Percentiles rank a stretch among this genome's conserved stretches.
Conservation (phyloP, 2,888 invertebrate genomes). For the Spatulosminthurus flaviceps region DNA sequence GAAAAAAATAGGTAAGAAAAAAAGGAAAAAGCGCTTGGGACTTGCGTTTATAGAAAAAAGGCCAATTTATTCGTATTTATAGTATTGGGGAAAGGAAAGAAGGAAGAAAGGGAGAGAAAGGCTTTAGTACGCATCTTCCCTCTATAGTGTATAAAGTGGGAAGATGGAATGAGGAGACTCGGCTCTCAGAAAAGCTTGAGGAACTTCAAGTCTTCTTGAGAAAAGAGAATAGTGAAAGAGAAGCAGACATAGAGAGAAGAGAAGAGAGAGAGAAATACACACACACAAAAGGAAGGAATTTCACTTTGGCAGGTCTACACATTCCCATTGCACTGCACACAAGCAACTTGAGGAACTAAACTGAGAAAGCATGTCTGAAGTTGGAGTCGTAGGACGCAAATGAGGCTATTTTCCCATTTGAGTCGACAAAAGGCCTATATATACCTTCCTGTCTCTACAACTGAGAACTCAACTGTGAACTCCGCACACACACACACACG, state of each 20-base stretch:
- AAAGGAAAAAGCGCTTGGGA: neutral
- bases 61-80: constrained; percentile 40
- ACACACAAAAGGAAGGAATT: constrained; percentile 44
- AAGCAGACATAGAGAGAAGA: neutral
- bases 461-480: constrained; percentile 37
- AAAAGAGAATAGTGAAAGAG: neutral
- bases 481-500: neutral
- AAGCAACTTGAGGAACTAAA: constrained; percentile 8
- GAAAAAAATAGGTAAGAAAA: neutral
- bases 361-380: neutral
- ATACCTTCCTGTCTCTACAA: constrained; percentile 25
- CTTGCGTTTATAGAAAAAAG: constrained; percentile 29
- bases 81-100: constrained; percentile 20
- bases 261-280: neutral
- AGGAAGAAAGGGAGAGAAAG: neutral
- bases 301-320: constrained; percentile 41
- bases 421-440: constrained; percentile 32
- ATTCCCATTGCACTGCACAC: neutral
- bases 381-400: constrained; percentile 33
- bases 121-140: neutral
- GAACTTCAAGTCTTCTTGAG: too few species aligned
- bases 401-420: constrained; percentile 47
- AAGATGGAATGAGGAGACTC: neutral
- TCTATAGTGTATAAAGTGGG: neutral
- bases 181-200: too few species aligned